Conservation (phyloP, 2,888 invertebrate species). For the Orchestes rusci region DNA sequence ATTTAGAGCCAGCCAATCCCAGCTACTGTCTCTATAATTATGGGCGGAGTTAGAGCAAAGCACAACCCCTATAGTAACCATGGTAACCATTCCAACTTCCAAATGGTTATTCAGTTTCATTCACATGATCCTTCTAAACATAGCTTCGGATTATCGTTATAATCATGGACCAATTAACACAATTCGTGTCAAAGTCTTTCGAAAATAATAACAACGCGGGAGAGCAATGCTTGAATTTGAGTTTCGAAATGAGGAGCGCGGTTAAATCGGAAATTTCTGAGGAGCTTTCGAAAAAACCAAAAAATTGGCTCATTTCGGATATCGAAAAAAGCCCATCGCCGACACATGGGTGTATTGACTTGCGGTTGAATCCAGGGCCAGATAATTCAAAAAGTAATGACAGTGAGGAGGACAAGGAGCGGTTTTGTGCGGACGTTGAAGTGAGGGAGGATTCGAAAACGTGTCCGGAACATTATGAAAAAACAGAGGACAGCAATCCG, state of each 20-base stretch:
- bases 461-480: slow-evolving; percentile 37
- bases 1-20: slow-evolving; percentile 33
- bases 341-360: slow-evolving; percentile 36
- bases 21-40: slow-evolving; percentile 25
- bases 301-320: slow-evolving; percentile 43
- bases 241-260: slow-evolving; percentile 27
- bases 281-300: slow-evolving; percentile 35
- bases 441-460: slow-evolving; percentile 39
- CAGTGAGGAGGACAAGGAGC: slow-evolving; percentile 9
- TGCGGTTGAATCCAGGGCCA: slow-evolving; percentile 28
- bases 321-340: slow-evolving; percentile 31
- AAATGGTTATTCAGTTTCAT: slow-evolving; percentile 38
- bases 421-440: slow-evolving; percentile 22
- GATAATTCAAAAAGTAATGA: slow-evolving; percentile 7
- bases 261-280: slow-evolving; percentile 37
- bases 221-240: slow-evolving; percentile 37
- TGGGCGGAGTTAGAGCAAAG: slow-evolving; percentile 35
- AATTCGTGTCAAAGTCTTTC: slow-evolving; percentile 85
- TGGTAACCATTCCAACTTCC: slow-evolving; percentile 40
- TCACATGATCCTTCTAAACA: slow-evolving; percentile 38
- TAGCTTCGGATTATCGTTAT: slow-evolving; percentile 37
- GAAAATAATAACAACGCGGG: slow-evolving; percentile 48
- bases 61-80: slow-evolving; percentile 40
- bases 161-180: slow-evolving; percentile 80
- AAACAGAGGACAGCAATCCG: slow-evolving; percentile 30